phyloP scores from a whole-genome alignment of 2,888 invertebrate genomes.

The Caenorhabditis angaria region DNA sequence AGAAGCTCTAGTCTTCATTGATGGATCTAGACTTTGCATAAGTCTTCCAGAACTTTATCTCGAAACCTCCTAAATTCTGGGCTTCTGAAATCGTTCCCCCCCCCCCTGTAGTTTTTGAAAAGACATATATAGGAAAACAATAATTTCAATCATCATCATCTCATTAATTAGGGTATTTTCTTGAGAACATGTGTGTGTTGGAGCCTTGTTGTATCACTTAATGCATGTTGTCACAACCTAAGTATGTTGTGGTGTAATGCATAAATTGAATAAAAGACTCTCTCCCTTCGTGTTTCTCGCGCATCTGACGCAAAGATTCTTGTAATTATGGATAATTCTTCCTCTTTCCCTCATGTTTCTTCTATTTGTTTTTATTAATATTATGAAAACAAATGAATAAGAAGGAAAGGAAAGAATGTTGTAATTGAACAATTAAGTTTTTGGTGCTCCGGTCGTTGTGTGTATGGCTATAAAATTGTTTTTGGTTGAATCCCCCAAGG shows the following conservation, averaged over 20 bases:
- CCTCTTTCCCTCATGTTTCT: slow-evolving; percentile 24
- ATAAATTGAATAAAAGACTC: slow-evolving; percentile 35
- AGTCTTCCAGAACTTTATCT: too few species aligned
- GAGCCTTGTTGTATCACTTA: slow-evolving; percentile 33
- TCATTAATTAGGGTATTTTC: slow-evolving; percentile 43
- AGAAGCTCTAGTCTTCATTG: too few species aligned
- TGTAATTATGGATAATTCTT: slow-evolving; percentile 8
- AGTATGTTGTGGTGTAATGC: slow-evolving; percentile 45
- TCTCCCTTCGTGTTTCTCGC: background rate
- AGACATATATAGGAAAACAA: too few species aligned
- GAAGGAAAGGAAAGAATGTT: slow-evolving; percentile 35
- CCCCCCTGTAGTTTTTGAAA: too few species aligned
- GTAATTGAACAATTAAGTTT: slow-evolving; percentile 40
- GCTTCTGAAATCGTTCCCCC: too few species aligned
- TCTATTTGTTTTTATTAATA: slow-evolving; percentile 11
- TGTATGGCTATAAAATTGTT: slow-evolving; percentile 25
- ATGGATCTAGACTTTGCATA: too few species aligned
- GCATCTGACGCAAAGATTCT: slow-evolving; percentile 33
- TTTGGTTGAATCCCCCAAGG: slow-evolving; percentile 27
- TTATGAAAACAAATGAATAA: slow-evolving; percentile 2
- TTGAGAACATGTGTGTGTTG: slow-evolving; percentile 36
- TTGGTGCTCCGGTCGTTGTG: background rate
- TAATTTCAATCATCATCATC: too few species aligned
- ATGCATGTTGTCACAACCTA: slow-evolving; percentile 39
- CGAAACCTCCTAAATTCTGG: too few species aligned